Conservation (phyloP, 2,113 vertebrate genomes). For the Scalopus aquaticus region DNA sequence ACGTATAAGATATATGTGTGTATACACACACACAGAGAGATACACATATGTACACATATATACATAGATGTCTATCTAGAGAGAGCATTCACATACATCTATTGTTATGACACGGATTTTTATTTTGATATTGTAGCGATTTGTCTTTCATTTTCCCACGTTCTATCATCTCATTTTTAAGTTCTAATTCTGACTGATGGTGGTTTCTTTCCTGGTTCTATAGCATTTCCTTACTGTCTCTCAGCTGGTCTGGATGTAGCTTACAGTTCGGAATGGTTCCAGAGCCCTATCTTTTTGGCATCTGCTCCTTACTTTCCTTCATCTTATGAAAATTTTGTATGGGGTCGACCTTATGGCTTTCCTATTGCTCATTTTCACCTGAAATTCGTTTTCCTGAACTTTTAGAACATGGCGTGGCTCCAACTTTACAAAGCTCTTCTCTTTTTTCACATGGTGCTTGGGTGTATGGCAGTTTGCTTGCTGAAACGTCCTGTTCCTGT, state of each 20-base stretch:
- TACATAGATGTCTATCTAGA: no score
- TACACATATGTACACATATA: no score
- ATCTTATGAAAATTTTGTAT: background rate
- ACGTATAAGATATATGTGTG: no score
- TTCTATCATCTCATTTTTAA: background rate
- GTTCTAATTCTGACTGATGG: background rate
- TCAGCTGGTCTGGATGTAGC: background rate
- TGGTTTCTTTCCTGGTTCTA: background rate
- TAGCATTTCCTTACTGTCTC: background rate
- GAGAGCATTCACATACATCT: no score
- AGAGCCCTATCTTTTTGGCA: background rate
- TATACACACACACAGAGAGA: no score
- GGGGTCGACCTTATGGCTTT: background rate
- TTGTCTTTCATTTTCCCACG: background rate
- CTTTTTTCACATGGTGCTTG: background rate
- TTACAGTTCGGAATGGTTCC: background rate
- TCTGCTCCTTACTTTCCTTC: background rate
- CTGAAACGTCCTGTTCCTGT: background rate
- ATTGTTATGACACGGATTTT: no score
- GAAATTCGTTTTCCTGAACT: background rate
- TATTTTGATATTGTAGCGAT: no score
- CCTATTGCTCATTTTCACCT: background rate
- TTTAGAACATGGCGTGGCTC: background rate
- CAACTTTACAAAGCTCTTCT: background rate
- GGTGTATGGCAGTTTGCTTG: background rate